phyloP scores from a whole-genome alignment of 2,888 invertebrate genomes.

The Hypsopygia costalis region DNA sequence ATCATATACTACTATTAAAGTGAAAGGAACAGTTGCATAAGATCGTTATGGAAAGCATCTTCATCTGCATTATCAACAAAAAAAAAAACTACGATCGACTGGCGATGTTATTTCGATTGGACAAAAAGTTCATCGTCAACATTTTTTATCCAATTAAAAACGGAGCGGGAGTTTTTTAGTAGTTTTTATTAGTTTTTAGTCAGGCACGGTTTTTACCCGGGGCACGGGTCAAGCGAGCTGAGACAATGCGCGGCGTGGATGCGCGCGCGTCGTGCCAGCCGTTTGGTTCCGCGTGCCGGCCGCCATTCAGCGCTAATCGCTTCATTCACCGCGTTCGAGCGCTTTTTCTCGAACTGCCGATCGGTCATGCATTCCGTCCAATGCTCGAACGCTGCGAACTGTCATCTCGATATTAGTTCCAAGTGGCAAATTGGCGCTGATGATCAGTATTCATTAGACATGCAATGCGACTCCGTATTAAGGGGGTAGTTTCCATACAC shows the following conservation, averaged over 20 bases:
- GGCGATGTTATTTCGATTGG: slow-evolving; percentile 9
- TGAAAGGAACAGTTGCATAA: slow-evolving; percentile 4
- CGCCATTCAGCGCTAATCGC: slow-evolving; percentile 76
- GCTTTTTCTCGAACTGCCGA: slow-evolving; percentile 65
- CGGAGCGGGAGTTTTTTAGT: slow-evolving; percentile 43
- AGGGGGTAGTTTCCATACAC: neutral
- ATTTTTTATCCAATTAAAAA: slow-evolving; percentile 69
- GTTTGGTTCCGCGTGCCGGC: slow-evolving; percentile 73
- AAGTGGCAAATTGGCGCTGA: slow-evolving; percentile 44
- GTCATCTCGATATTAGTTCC: slow-evolving; percentile 37
- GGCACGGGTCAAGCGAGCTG: slow-evolving; percentile 76
- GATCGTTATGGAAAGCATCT: slow-evolving; percentile 19
- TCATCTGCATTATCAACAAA: slow-evolving; percentile 28
- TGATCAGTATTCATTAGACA: neutral
- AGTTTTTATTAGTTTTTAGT: slow-evolving; percentile 53
- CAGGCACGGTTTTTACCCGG: slow-evolving; percentile 56
- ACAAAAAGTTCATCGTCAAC: slow-evolving; percentile 44
- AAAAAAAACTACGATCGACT: neutral
- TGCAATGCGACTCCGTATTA: too few relatives aligned
- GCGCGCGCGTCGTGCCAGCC: slow-evolving; percentile 57
- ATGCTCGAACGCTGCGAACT: slow-evolving; percentile 47
- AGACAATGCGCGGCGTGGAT: slow-evolving; percentile 66
- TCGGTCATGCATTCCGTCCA: slow-evolving; percentile 74
- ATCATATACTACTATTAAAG: too few relatives aligned
- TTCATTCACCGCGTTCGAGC: slow-evolving; percentile 64